phyloP scores from a whole-genome alignment of 2,797 vertebrate genomes.

The Chiloscyllium punctatum region DNA sequence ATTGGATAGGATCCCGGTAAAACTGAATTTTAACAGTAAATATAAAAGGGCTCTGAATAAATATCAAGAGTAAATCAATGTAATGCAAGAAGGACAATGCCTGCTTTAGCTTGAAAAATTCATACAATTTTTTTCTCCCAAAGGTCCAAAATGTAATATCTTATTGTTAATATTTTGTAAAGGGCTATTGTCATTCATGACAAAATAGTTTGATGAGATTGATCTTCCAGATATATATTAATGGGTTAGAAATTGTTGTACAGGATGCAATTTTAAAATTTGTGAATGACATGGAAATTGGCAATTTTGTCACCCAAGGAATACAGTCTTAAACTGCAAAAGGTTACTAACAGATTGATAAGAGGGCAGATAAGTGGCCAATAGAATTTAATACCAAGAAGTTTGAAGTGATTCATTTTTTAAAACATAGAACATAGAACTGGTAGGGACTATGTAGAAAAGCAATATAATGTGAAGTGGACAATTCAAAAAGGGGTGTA shows the following conservation, averaged over 20 bases:
- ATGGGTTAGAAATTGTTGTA: neutral
- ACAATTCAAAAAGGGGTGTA: neutral
- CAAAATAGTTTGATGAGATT: neutral
- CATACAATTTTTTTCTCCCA: neutral
- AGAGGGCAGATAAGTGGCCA: neutral
- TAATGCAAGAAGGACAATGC: neutral
- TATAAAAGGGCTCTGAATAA: neutral
- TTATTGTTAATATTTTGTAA: neutral
- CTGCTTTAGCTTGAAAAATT: neutral
- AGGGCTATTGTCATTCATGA: neutral
- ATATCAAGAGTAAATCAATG: neutral
- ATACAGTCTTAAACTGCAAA: neutral
- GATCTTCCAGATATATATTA: neutral
- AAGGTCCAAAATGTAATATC: neutral
- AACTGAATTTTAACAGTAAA: neutral
- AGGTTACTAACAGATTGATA: neutral
- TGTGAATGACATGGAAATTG: neutral
- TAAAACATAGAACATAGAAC: too few species aligned
- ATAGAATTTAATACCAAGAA: neutral
- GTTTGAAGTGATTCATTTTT: neutral
- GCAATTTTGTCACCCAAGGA: neutral
- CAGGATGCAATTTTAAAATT: neutral
- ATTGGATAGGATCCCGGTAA: neutral
- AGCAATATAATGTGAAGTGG: neutral
- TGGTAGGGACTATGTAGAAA: neutral